Percentiles rank a stretch among this genome's conserved stretches.
These are phyloP conservation scores for Pseudochirops cupreus DNA, from an alignment of 2,797 vertebrate species.

Conservation along the genomic window DNA sequence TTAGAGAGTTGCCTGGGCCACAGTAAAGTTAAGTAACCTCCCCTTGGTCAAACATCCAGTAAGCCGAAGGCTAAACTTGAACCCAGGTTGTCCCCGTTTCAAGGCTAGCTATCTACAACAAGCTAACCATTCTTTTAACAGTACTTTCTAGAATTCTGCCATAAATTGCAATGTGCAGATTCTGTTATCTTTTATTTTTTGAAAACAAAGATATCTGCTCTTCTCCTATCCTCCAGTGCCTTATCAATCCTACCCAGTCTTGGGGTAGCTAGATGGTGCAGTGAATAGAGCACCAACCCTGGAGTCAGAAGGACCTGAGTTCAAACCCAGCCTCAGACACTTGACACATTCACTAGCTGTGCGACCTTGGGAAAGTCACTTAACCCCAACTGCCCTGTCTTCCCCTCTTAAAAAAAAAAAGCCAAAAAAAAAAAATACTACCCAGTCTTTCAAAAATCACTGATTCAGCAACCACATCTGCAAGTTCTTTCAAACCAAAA, in stretches of 20 bases:
- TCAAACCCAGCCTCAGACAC: no score
- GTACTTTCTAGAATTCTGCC: neutral
- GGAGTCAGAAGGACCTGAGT: no score
- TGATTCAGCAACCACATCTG: neutral
- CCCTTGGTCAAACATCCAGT: neutral
- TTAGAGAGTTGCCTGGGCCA: neutral
- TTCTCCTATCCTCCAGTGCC: neutral
- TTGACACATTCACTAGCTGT: no score
- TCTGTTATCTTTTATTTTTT: neutral
- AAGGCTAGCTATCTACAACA: neutral
- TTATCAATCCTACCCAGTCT: neutral
- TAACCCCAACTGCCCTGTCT: no score
- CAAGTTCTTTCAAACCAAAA: neutral
- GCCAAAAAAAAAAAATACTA: neutral
- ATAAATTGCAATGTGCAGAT: neutral
- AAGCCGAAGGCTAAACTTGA: neutral
- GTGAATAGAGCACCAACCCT: no score
- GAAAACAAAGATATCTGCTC: neutral
- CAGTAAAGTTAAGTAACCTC: neutral
- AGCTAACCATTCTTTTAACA: neutral
- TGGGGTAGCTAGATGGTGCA: no score
- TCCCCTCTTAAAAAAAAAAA: no score
- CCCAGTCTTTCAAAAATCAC: neutral
- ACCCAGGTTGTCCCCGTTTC: neutral
- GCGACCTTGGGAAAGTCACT: no score